A percentile compares a stretch with the other conserved stretches of the same genome.
Conservation (phyloP, 2,797 vertebrate species). For the Somateria mollissima region DNA sequence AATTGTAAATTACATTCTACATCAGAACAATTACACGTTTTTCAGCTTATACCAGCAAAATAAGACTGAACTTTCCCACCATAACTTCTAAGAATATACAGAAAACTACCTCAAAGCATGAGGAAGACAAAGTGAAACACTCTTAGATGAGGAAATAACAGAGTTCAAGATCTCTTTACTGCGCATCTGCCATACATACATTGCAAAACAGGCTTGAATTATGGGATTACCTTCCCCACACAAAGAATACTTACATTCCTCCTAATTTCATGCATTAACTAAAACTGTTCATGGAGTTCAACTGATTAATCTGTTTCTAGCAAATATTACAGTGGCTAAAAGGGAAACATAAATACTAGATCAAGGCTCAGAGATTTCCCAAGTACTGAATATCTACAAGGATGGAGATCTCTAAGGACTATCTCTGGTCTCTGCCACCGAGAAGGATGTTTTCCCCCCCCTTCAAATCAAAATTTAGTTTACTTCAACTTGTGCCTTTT, state of each 20-base stretch:
- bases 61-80: not conserved
- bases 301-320: not conserved
- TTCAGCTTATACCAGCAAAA: too few relatives aligned
- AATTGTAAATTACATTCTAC: not conserved
- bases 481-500: not conserved
- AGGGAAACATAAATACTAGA: not conserved
- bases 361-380: not conserved
- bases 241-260: not conserved
- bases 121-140: not conserved
- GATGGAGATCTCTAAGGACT: not conserved
- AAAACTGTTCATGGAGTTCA: not conserved
- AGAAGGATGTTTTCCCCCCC: not conserved
- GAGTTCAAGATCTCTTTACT: not conserved
- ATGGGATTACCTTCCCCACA: not conserved
- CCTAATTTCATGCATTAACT: not conserved
- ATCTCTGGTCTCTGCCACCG: not conserved
- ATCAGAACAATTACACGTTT: not conserved
- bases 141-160: not conserved
- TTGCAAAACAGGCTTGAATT: not conserved
- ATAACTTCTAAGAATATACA: not conserved
- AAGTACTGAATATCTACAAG: not conserved
- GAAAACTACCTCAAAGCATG: not conserved
- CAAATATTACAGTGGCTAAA: not conserved
- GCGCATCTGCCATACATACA: not conserved
- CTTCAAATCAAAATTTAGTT: not conserved